These are phyloP conservation scores for Salarias fasciatus DNA, from an alignment of 2,797 vertebrate genomes.

Conservation along the genomic window DNA sequence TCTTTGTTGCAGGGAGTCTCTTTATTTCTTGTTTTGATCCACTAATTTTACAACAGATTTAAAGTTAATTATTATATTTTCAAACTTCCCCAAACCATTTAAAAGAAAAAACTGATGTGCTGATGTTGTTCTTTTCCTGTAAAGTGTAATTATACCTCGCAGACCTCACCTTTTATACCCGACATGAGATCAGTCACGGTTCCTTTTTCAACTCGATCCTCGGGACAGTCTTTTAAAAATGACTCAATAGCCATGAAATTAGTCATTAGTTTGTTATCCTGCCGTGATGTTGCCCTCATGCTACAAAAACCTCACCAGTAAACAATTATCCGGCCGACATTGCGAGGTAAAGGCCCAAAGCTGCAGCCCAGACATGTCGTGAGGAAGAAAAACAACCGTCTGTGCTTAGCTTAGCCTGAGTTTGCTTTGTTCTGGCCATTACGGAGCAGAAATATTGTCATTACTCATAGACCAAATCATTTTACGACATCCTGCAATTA, in stretches of 20 bases:
- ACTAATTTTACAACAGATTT: neutral
- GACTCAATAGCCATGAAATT: conserved; percentile 79
- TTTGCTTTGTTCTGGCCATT: conserved; percentile 76
- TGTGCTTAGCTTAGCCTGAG: conserved; percentile 57
- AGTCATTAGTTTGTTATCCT: conserved; percentile 76
- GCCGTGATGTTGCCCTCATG: conserved; percentile 65
- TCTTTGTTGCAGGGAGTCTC: conserved; percentile 55
- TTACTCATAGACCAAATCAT: conserved; percentile 82
- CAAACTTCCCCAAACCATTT: conserved; percentile 10
- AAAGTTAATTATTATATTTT: conserved; percentile 13
- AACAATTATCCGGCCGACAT: conserved; percentile 65
- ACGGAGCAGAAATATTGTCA: conserved; percentile 75
- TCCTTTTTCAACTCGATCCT: conserved; percentile 60
- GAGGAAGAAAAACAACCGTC: conserved; percentile 64
- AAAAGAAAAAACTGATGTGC: conserved; percentile 4
- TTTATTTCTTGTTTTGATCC: conserved; percentile 15
- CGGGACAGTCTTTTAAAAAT: conserved; percentile 62
- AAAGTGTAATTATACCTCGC: conserved; percentile 8
- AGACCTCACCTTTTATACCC: conserved; percentile 36
- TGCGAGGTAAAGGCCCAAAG: conserved; percentile 63
- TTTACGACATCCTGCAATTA: conserved; percentile 84
- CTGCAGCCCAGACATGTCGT: conserved; percentile 72
- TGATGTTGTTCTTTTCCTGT: neutral
- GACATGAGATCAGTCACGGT: conserved; percentile 58
- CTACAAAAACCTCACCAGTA: conserved; percentile 65